Evolutionary conservation across 2,797 vertebrate genomes (phyloP).

Genomic region (Ibycter americanus): DNA sequence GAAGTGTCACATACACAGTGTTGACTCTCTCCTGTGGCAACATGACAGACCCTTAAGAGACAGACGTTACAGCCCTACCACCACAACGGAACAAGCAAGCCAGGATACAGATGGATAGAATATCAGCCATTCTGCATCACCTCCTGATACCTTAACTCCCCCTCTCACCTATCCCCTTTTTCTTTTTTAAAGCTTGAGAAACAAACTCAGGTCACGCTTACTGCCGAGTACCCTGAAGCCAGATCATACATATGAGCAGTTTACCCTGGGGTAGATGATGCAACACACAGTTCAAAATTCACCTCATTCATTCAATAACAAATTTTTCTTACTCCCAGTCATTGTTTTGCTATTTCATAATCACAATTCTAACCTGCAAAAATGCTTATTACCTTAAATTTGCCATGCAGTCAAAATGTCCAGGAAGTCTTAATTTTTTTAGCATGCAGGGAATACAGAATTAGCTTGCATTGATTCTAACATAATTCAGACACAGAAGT

Average conservation of each 20-base stretch:
- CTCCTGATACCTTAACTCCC: background rate
- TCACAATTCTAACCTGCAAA: background rate
- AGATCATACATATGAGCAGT: background rate
- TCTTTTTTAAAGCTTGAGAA: background rate
- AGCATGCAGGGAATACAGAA: background rate
- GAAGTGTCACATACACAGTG: background rate
- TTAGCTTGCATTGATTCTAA: background rate
- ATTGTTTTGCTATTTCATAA: background rate
- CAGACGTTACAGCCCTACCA: fast-evolving
- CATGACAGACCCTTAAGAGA: background rate
- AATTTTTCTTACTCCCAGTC: background rate
- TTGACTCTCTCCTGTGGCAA: background rate
- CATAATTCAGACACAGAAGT: background rate
- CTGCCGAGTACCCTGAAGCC: background rate
- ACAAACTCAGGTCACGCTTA: background rate
- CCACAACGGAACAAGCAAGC: background rate
- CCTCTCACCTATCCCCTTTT: fast-evolving
- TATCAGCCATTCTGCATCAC: background rate
- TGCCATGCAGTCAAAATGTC: background rate
- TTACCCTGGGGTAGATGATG: background rate
- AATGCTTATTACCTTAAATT: background rate
- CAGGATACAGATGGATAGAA: background rate
- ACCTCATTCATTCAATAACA: background rate
- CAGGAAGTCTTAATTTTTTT: background rate
- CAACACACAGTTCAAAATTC: background rate